A percentile compares a stretch with the other conserved stretches of the same genome.
Conservation (phyloP, 1,140 invertebrate genomes). For the Eciton burchellii region DNA sequence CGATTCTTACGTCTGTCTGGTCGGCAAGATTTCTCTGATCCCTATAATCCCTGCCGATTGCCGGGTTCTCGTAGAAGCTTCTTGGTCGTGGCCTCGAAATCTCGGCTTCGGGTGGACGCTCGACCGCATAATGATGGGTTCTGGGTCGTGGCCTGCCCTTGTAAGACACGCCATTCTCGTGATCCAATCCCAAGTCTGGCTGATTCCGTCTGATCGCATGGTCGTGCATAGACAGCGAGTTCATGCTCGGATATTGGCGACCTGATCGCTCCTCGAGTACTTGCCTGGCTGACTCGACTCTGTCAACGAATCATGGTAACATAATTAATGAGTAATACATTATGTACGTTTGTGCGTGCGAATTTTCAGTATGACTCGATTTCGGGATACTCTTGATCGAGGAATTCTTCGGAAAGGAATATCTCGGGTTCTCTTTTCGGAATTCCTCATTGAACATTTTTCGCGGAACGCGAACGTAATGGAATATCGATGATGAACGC, state of each 20-base stretch:
- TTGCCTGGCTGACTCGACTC: constrained; percentile 74
- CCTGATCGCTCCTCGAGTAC: constrained; percentile 71
- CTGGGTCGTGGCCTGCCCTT: constrained; percentile 79
- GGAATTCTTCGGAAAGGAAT: not conserved
- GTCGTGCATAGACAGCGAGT: constrained; percentile 73
- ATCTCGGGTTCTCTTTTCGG: too few relatives aligned
- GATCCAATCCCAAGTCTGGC: constrained; percentile 73
- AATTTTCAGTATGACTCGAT: not conserved
- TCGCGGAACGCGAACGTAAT: not conserved
- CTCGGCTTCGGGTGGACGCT: constrained; percentile 78
- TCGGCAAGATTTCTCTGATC: constrained; percentile 79
- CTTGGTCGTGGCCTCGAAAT: constrained; percentile 80
- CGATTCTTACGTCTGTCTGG: constrained; percentile 75
- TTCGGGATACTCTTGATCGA: not conserved
- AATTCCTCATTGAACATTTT: not conserved
- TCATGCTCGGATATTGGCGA: constrained; percentile 66
- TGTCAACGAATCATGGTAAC: constrained; percentile 46
- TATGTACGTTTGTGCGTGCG: not conserved
- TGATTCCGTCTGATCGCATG: constrained; percentile 80
- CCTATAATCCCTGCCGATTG: constrained; percentile 78
- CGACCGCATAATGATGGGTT: constrained; percentile 80
- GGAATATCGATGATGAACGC: too few relatives aligned
- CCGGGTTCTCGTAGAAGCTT: constrained; percentile 83
- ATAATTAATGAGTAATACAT: not conserved
- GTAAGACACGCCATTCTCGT: constrained; percentile 78